Percentiles rank a stretch among this genome's conserved stretches.
phyloP scores from a whole-genome alignment of 1,140 invertebrate species.

The Cotesia typhae region DNA sequence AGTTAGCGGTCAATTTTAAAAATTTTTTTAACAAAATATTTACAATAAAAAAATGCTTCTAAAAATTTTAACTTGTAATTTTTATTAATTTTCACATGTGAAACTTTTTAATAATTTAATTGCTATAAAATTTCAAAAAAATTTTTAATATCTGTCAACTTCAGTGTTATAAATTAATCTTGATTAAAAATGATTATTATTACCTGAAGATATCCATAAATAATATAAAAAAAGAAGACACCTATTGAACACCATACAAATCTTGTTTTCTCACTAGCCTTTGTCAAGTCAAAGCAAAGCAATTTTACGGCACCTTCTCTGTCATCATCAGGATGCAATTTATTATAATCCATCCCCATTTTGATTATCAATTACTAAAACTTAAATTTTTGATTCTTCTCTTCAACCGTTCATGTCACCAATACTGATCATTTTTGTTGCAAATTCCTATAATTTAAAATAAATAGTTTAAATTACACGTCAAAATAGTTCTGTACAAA shows the following conservation, averaged over 20 bases:
- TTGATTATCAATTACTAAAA: not conserved
- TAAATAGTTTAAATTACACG: not conserved
- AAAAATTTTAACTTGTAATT: too few species aligned
- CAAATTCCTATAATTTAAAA: too few species aligned
- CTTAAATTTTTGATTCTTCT: not conserved
- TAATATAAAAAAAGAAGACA: constrained; percentile 87
- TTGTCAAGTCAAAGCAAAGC: constrained; percentile 78
- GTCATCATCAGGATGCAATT: constrained; percentile 22
- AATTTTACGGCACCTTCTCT: constrained; percentile 66
- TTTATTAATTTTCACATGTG: too few species aligned
- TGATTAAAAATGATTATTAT: not conserved
- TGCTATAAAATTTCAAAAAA: too few species aligned
- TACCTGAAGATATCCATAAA: constrained; percentile 89
- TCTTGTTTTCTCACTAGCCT: constrained; percentile 73
- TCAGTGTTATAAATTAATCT: not conserved
- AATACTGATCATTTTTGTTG: too few species aligned
- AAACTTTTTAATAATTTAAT: too few species aligned
- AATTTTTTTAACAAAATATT: too few species aligned
- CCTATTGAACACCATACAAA: constrained; percentile 80
- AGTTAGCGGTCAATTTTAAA: too few species aligned
- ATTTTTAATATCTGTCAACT: too few species aligned
- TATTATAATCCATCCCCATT: constrained; percentile 28
- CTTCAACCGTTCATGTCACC: not conserved
- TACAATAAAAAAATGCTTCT: too few species aligned
- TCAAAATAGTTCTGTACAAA: not conserved